A percentile compares a stretch with the other conserved stretches of the same genome.
Evolutionary conservation across 2,797 vertebrate genomes (phyloP).

Genomic region (Ambastaia sidthimunki): DNA sequence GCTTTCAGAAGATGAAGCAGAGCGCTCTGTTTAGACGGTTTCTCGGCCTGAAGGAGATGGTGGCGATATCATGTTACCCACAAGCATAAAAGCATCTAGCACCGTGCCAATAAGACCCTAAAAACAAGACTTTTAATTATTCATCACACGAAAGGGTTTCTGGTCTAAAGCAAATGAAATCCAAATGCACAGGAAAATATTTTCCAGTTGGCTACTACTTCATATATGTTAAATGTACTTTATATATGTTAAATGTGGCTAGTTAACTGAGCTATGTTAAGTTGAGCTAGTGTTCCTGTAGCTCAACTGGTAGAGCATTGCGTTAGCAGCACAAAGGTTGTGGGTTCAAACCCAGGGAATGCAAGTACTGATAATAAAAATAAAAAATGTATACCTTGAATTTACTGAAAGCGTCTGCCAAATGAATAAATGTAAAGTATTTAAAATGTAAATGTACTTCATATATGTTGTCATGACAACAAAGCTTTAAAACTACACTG

Average conservation of each 20-base stretch:
- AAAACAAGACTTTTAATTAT: slow-evolving; percentile 74
- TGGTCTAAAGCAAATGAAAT: slow-evolving; percentile 70
- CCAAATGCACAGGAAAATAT: slow-evolving; percentile 37
- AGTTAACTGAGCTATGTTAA: too few relatives aligned
- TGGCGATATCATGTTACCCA: slow-evolving; percentile 77
- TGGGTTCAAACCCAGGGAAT: too few relatives aligned
- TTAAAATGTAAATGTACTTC: too few relatives aligned
- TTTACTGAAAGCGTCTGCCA: too few relatives aligned
- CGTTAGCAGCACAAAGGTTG: too few relatives aligned
- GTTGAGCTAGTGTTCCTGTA: too few relatives aligned
- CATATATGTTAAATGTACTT: too few relatives aligned
- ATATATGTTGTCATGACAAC: slow-evolving; percentile 44
- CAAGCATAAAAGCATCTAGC: slow-evolving; percentile 69
- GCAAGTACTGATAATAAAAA: too few relatives aligned
- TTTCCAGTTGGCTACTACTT: slow-evolving; percentile 26
- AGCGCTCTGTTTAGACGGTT: slow-evolving; percentile 5
- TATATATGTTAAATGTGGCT: slow-evolving; percentile 8
- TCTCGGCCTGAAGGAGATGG: slow-evolving; percentile 64
- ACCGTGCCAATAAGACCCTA: slow-evolving; percentile 66
- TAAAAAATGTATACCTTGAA: too few relatives aligned
- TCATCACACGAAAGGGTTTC: slow-evolving; percentile 65
- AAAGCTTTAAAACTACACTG: background rate
- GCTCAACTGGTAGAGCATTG: too few relatives aligned
- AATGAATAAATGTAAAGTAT: too few relatives aligned
- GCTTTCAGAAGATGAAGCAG: slow-evolving; percentile 15